phyloP scores from a whole-genome alignment of 1,140 invertebrate genomes.

The Lepidurus arcticus region DNA sequence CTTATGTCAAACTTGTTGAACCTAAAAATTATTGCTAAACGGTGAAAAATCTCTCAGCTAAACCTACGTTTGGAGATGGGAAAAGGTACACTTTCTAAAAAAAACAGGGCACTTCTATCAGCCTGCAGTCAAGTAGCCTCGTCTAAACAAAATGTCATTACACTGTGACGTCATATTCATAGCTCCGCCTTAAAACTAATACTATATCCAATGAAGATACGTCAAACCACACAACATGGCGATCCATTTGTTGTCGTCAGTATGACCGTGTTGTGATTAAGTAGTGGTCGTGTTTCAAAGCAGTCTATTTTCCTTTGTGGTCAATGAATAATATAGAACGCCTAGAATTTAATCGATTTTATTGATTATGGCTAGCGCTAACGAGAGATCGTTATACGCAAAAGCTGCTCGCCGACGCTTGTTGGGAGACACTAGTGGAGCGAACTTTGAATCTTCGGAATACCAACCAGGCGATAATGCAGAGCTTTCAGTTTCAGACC shows the following conservation, averaged over 20 bases:
- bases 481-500: not conserved
- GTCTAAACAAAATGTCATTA: constrained; percentile 20
- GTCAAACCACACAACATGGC: not conserved
- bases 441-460: not conserved
- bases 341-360: not conserved
- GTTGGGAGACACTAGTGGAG: not conserved
- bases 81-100: not conserved
- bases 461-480: not conserved
- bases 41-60: not conserved
- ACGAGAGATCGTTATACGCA: not conserved
- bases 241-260: not conserved
- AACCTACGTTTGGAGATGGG: not conserved
- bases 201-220: too few relatives aligned
- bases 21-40: not conserved
- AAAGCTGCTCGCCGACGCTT: not conserved
- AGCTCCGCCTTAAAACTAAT: not conserved
- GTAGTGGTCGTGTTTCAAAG: too few relatives aligned
- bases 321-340: not conserved
- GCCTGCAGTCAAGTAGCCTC: not conserved
- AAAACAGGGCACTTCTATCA: not conserved
- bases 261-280: not conserved
- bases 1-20: not conserved
- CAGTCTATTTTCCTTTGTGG: too few relatives aligned
- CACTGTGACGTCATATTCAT: not conserved
- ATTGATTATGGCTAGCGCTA: not conserved